phyloP scores from a whole-genome alignment of 2,797 vertebrate genomes.

The Remorina albescens region DNA sequence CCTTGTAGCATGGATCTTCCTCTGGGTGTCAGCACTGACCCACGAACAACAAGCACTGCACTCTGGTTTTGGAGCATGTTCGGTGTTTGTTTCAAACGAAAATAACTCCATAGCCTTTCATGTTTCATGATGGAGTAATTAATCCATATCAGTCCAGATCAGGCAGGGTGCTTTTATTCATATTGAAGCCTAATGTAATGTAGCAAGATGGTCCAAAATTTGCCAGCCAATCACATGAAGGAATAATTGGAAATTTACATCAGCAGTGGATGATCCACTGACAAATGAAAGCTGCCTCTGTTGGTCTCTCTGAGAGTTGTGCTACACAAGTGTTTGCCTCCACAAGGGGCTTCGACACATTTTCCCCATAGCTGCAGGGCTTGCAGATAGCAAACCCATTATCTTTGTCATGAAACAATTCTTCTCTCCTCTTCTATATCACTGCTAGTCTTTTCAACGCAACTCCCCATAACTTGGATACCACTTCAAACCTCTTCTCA shows the following conservation, averaged over 20 bases:
- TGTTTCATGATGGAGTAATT: constrained; percentile 50
- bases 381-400: constrained; percentile 43
- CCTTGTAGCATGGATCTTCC: constrained; percentile 47
- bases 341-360: constrained; percentile 43
- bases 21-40: constrained; percentile 28
- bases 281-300: constrained; percentile 50
- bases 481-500: constrained; percentile 10
- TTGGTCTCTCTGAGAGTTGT: constrained; percentile 25
- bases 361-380: constrained; percentile 47
- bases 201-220: background rate
- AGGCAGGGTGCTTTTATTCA: background rate
- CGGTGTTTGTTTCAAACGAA: constrained; percentile 23
- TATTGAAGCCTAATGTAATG: background rate
- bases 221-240: background rate
- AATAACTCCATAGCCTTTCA: no score
- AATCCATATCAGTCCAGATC: background rate
- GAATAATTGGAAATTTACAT: constrained; percentile 12
- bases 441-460: constrained; percentile 22
- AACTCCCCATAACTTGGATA: constrained; percentile 25
- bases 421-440: constrained; percentile 20
- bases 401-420: constrained; percentile 45
- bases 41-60: constrained; percentile 26
- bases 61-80: background rate
- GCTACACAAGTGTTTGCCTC: constrained; percentile 27
- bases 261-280: constrained; percentile 7